A percentile compares a stretch with the other conserved stretches of the same genome.
phyloP scores from a whole-genome alignment of 2,797 vertebrate genomes.

The Crenichthys baileyi region DNA sequence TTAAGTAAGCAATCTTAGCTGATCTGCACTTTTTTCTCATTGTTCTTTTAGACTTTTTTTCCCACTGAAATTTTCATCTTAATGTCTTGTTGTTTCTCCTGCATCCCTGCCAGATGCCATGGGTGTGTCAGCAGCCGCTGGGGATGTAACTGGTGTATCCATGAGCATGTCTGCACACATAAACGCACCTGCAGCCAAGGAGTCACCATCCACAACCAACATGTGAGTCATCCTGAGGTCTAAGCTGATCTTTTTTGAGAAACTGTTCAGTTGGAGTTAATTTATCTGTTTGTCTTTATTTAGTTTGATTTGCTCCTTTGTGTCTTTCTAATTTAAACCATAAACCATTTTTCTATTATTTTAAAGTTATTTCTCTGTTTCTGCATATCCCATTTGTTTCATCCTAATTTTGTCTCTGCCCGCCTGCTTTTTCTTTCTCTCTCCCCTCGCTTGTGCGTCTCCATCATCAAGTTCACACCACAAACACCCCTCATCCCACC shows the following conservation, averaged over 20 bases:
- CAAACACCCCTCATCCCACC: conserved; percentile 67
- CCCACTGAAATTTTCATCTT: background rate
- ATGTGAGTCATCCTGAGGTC: conserved; percentile 76
- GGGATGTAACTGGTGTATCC: conserved; percentile 97
- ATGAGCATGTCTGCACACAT: conserved; percentile 92
- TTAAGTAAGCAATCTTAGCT: background rate
- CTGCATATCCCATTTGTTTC: conserved; percentile 48
- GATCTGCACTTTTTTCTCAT: background rate
- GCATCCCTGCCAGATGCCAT: conserved; percentile 82
- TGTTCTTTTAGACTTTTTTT: background rate
- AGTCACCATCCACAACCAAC: conserved; percentile 88
- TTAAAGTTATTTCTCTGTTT: conserved; percentile 44
- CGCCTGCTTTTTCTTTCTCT: conserved; percentile 56
- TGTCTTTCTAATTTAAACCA: conserved; percentile 13
- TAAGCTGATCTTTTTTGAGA: background rate
- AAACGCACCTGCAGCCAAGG: conserved; percentile 85
- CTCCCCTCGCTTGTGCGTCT: conserved; percentile 32
- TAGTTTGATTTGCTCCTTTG: conserved; percentile 23
- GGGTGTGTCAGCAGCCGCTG: conserved; percentile 94
- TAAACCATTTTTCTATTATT: conserved; percentile 18
- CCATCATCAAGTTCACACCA: conserved; percentile 76
- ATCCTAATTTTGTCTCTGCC: conserved; percentile 58
- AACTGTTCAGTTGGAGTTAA: background rate
- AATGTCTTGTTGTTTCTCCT: background rate
- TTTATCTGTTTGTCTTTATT: conserved; percentile 16